A percentile compares a stretch with the other conserved stretches of the same genome.
phyloP scores from a whole-genome alignment of 2,888 invertebrate genomes.

The Heteropelma amictum region DNA sequence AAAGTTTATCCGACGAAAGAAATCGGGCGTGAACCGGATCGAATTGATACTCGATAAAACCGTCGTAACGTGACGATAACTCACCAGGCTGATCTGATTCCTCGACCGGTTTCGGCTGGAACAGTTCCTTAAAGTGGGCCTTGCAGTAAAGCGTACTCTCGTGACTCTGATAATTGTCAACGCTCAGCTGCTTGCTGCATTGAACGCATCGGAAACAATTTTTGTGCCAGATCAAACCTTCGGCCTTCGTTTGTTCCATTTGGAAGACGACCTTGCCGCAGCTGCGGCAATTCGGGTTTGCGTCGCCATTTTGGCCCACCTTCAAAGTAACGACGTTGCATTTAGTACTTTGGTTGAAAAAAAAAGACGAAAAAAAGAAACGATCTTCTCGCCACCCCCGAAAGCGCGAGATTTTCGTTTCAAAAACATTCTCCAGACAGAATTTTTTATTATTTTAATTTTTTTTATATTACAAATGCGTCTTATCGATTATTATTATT shows the following conservation, averaged over 20 bases:
- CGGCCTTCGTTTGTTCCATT: conserved; percentile 97
- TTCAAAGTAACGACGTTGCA: conserved; percentile 52
- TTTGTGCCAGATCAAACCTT: conserved; percentile 94
- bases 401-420: too few species aligned
- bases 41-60: not conserved
- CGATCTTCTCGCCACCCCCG: too few species aligned
- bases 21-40: conserved; percentile 3
- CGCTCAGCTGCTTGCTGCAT: conserved; percentile 95
- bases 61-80: conserved; percentile 65
- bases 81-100: conserved; percentile 84
- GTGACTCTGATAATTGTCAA: conserved; percentile 95
- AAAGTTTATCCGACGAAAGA: not conserved
- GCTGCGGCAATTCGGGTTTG: conserved; percentile 86
- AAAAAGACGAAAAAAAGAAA: not conserved
- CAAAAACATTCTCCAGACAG: too few species aligned
- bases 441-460: too few species aligned
- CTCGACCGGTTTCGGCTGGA: conserved; percentile 93
- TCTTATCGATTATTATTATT: too few species aligned
- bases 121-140: conserved; percentile 94
- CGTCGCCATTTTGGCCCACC: conserved; percentile 78
- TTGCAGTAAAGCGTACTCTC: conserved; percentile 94
- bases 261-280: conserved; percentile 95
- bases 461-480: too few species aligned
- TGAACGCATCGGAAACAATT: conserved; percentile 96
- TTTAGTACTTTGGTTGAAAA: not conserved